A percentile compares a stretch with the other conserved stretches of the same genome.
Evolutionary conservation across 2,113 vertebrate species (phyloP).

Genomic region (Pachycephala philippinensis): DNA sequence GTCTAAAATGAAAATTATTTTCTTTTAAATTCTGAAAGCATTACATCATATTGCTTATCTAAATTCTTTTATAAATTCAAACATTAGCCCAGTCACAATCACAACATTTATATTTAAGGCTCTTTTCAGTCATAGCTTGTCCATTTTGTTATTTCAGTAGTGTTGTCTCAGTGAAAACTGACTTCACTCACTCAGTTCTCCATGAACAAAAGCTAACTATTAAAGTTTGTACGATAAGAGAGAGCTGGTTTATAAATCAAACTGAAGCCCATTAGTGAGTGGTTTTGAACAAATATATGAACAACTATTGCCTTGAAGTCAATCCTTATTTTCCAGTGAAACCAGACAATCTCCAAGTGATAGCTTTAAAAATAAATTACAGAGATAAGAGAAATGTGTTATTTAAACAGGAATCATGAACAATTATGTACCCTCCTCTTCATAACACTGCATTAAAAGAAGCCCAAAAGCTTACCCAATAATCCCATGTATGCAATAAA

Average conservation of each 20-base stretch:
- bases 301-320: neutral
- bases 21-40: constrained; percentile 32
- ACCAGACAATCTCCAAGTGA: neutral
- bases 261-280: neutral
- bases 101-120: constrained; percentile 31
- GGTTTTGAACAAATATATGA: neutral
- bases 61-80: constrained; percentile 41
- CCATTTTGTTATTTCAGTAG: constrained; percentile 29
- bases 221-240: neutral
- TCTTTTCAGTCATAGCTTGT: constrained; percentile 15
- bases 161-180: constrained; percentile 15
- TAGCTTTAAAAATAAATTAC: neutral
- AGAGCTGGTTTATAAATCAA: constrained; percentile 20
- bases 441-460: neutral
- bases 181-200: neutral
- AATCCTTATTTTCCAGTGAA: neutral
- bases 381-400: neutral
- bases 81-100: constrained; percentile 8
- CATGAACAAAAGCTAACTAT: constrained; percentile 9
- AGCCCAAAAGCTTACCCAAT: neutral
- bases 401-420: neutral
- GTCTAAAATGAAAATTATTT: constrained; percentile 27
- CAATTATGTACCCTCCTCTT: neutral
- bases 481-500: neutral
- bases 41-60: constrained; percentile 54